Base-by-base conservation (phyloP, 1,140 invertebrate species). In the Dolichoris vasculosae region DNA sequence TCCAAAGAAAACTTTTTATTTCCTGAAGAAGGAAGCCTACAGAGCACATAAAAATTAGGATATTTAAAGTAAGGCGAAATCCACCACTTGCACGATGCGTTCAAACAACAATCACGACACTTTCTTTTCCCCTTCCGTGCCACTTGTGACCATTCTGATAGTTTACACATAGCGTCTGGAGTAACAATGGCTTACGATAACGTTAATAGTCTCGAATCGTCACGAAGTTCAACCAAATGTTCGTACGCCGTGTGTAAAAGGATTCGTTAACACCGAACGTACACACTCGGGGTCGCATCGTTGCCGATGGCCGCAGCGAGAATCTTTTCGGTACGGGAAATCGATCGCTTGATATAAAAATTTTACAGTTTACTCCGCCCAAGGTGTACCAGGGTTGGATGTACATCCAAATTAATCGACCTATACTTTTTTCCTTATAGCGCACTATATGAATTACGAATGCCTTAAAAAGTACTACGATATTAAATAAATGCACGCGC, bases 201-300 rank as follows among this genome's bases (percentile, higher is more conserved):
- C 69, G 67, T 51, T 82, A 82, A 82, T 38, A 55, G 81, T 48
- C 9, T 0, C 48, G 38, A 59, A 75, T 46, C 69, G 35, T 59
- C n/a, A 30, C 23, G 69, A 9, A 1, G 67, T 1, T 75, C 8
- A 26, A 82, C 59, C 59, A 75, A 82, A 82, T 73, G 73, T 55
- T 2, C 11, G 48, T 8, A 17, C 8, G 20, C 26, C 40, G 67
- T 20, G 46, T 15, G 67, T 26, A 59, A 82, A n/a, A 38, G 67
- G 79, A 32, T 82, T 82, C 80, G 67, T 82, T 82, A 82, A 48
- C n/a, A 46, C 55, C 43, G 35, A 73, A 67, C 55, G 73, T 73
- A 82, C 80, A 82, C n/a, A 32, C 11, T 1, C 38, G 51, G 55
- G 55, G 46, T 13, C 26, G 79, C 35, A 20, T 35, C 55, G 23